Evolutionary conservation across 2,797 vertebrate species (phyloP).

Genomic region (Argya squamiceps): DNA sequence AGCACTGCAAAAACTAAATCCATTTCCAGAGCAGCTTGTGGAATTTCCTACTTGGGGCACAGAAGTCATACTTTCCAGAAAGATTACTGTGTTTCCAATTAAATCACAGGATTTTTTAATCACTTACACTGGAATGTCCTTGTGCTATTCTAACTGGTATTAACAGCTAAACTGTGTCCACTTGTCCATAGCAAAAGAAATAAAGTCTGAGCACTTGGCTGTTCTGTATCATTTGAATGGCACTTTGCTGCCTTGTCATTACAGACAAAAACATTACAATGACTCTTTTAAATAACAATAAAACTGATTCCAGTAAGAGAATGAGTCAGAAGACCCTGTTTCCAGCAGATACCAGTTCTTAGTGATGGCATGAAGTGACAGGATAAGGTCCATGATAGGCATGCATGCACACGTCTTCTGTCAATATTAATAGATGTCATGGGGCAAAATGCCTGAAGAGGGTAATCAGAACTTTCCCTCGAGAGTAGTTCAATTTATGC

Average conservation of each 20-base stretch:
- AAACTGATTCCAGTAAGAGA: neutral
- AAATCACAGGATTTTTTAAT: neutral
- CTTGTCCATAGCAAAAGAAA: neutral
- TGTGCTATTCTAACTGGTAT: neutral
- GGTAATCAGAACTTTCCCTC: neutral
- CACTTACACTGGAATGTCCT: neutral
- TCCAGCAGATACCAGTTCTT: neutral
- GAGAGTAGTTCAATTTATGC: neutral
- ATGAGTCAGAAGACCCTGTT: neutral
- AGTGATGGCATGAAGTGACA: neutral
- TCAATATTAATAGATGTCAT: neutral
- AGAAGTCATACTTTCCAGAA: neutral
- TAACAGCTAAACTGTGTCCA: neutral
- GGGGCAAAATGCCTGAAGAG: neutral
- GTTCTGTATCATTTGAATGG: neutral
- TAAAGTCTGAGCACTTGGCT: neutral
- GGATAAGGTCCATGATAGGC: neutral
- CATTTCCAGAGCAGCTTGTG: neutral
- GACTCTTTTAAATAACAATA: neutral
- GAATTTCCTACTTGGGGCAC: neutral
- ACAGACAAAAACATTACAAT: neutral
- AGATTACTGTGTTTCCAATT: neutral
- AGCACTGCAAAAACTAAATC: neutral
- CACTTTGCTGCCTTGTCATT: neutral
- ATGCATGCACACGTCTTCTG: neutral